Conservation (phyloP, 2,888 invertebrate genomes). For the Julus scandinavius region DNA sequence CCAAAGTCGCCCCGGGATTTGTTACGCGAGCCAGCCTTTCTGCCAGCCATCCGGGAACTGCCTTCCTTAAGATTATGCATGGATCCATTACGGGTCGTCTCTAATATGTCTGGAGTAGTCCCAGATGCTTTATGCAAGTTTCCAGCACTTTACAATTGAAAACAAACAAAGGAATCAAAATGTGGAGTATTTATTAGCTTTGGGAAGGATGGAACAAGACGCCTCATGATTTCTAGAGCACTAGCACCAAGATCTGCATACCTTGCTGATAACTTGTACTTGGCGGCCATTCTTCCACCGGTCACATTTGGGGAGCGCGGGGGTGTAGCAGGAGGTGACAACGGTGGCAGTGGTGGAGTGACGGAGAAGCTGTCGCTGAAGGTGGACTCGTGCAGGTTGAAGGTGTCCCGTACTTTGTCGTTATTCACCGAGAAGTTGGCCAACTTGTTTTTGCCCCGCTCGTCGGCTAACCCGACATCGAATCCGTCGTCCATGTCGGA, state of each 20-base stretch:
- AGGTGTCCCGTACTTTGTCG: conserved; percentile 19
- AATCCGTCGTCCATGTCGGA: neutral
- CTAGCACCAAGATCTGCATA: conserved; percentile 33
- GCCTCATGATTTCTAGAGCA: too few relatives aligned
- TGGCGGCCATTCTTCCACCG: conserved; percentile 58
- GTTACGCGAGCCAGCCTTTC: neutral
- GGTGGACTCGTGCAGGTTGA: conserved; percentile 54
- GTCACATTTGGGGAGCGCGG: conserved; percentile 57
- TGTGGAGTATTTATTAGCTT: too few relatives aligned
- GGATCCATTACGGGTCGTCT: conserved; percentile 52
- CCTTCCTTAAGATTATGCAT: conserved; percentile 27
- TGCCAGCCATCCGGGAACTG: neutral
- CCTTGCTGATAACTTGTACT: conserved; percentile 60
- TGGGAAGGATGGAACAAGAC: too few relatives aligned
- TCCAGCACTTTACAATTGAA: conserved; percentile 48
- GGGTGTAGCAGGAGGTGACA: conserved; percentile 59
- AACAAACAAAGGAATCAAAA: neutral
- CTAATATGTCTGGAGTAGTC: conserved; percentile 55
- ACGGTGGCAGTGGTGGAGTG: conserved; percentile 60
- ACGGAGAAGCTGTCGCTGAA: conserved; percentile 60
- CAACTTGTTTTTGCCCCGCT: neutral
- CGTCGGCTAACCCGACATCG: neutral
- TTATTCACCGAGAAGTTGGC: neutral
- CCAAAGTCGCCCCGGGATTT: conserved; percentile 5
- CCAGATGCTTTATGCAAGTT: conserved; percentile 53